phyloP scores from a whole-genome alignment of 2,113 vertebrate species.

The Hypocryptadius cinnamomeus region DNA sequence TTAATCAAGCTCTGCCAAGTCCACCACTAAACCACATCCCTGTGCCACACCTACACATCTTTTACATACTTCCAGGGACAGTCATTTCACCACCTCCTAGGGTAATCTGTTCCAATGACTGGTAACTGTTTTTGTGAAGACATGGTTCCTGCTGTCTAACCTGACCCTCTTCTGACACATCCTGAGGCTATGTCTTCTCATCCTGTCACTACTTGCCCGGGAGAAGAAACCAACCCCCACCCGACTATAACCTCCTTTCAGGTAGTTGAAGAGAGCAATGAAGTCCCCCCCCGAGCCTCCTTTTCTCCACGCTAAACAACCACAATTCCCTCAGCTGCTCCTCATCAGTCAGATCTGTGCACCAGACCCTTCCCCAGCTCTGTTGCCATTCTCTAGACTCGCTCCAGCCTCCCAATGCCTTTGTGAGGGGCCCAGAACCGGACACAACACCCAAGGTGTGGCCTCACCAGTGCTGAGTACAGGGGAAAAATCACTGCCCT shows the following conservation, averaged over 20 bases:
- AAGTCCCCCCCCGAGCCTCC: accelerated
- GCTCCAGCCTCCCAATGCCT: not conserved
- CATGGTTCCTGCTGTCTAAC: not conserved
- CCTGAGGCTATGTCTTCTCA: not conserved
- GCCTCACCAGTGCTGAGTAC: not conserved
- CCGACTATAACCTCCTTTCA: not conserved
- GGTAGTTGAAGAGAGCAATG: not conserved
- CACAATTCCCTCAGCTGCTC: not conserved
- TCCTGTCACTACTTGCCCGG: too few species aligned
- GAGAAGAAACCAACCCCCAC: not conserved
- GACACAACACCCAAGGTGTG: not conserved
- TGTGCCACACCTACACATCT: too few species aligned
- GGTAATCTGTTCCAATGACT: not conserved
- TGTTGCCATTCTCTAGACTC: accelerated
- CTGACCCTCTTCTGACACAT: not conserved
- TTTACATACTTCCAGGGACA: not conserved
- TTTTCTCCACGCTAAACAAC: not conserved
- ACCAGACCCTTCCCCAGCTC: not conserved
- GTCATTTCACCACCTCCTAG: not conserved
- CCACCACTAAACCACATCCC: not conserved
- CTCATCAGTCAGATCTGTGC: not conserved
- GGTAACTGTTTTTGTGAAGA: not conserved
- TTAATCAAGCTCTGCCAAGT: not conserved
- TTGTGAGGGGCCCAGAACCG: not conserved
- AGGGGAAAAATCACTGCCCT: not conserved